Base-by-base conservation (phyloP, 2,888 invertebrate genomes). In the Spodoptera littoralis region DNA sequence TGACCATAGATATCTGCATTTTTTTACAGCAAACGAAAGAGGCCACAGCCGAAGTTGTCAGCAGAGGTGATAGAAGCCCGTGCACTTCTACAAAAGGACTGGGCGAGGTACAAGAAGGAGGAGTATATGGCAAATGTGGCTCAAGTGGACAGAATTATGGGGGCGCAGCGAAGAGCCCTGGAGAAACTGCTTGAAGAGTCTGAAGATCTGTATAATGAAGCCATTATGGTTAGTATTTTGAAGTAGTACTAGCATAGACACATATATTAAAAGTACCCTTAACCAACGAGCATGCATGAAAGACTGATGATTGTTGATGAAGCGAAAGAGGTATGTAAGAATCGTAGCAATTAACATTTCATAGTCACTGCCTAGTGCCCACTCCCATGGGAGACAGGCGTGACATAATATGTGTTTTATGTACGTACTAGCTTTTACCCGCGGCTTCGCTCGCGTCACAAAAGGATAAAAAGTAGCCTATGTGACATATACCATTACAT, bases 171-270 rank as follows among this genome's bases (percentile, higher is more conserved):
- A 71, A 96, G 95, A 80, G 99, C 99, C 0, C 90, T 99, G 3
- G 96, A 97, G 59, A 97, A 97, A 87, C 93, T 99, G 8, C 96
- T 96, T 80, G 95, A 95, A 27, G 98, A 97, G 82, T 98, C 98
- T 0, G 97, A 98, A 83, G 97, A 98, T 45, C 94, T 99, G 0
- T 99, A 99, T 88, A 95, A 97, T 85, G 97, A 97, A 85, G 99
- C 99, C 13, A 96, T 98, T 73, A 95, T 97, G 96, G 97, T 97
- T 90, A 0, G 66, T 66, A 80, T 70, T 42, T 13, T 43, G 48
- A 53, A 56, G 30, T 47, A 3, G 1, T 18, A 18, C 1, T 18
- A 18, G 18, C 18, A 18, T 18, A 18, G 18, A 18, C 2, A 18
- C 18, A n/a, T n/a, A n/a, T n/a, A 18, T 18, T 18, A 18, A 18